Evolutionary conservation across 1,140 invertebrate genomes (phyloP), one percentile per base, ranked within the genome.

Genomic region (Brachionus manjavacas): DNA sequence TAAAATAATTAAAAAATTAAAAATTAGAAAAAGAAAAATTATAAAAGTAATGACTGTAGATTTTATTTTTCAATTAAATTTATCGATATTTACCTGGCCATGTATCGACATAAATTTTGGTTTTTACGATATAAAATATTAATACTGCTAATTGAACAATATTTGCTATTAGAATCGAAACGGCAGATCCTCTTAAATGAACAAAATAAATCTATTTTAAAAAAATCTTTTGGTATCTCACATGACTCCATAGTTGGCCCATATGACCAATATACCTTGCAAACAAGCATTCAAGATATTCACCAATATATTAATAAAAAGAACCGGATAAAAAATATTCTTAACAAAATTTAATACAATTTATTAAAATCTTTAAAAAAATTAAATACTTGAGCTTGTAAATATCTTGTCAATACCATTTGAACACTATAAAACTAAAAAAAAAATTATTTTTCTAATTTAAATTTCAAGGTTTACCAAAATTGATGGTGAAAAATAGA

Each of bases 301-400:
- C 11, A 49, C 43, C 12, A 49, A 49, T 4, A 76, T 35, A 76
- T 76, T 76, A 4, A 76, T 76, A 35, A 49, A 46, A 9, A 76
- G 41, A 49, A 76, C 25, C n/a, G 72, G 72, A 25, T 76, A 76
- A 14, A 76, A 76, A 14, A 76, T 76, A 25, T 76, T 76, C 72
- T 76, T 43, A 41, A 28, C 4, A 35, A 35, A 3, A 35, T 7
- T 35, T 0, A 72, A 72, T 35, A n/a, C n/a, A 41, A 16, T 72
- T 35, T 16, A 70, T 28, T 70, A 39, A 35, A 70, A 64, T n/a
- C 39, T 35, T 70, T 28, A 31, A 70, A 14, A 39, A 28, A 12
- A 70, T 31, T 28, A 28, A 70, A 74, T 76, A 76, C 72, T 76
- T 76, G 72, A 49, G 72, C 41, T 49, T 76, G 72, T 25, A 76